Evolutionary conservation across 2,797 vertebrate genomes (phyloP), one percentile per base, ranked within the genome.

Genomic region (Galago senegalensis): DNA sequence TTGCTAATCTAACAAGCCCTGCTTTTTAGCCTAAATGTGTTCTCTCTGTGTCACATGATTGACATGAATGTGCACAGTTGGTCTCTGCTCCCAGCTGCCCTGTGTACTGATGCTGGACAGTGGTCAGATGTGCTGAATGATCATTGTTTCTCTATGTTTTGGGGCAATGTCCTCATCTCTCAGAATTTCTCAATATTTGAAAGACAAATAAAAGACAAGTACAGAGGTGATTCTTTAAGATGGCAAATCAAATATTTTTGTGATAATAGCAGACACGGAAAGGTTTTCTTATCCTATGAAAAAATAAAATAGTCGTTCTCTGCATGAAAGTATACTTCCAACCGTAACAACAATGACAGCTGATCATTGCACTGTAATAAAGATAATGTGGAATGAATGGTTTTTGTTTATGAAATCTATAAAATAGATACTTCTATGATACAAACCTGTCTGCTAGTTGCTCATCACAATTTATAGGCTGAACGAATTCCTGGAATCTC

Each of bases 171-270:
- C 12, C 37, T 87, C 53, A 29, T 72, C 69, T 87, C 18, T 40
- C 20, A 49, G 21, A 92, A 89, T 69, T 56, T 58, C 65, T 94
- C 69, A 31, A 5, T 21, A 37, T 73, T 60, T 56, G 72, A 87
- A 94, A 92, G 65, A 72, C 34, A 46, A 85, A 92, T 37, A 18
- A 89, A 87, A 73, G 81, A 34, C 58, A 87, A 83, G 12, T n/a
- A 16, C 49, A 82, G 65, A 77, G 40, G 6, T 37, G 16, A 72
- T 94, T 90, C 34, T 76, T 20, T 58, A 34, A 53, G 11, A 75
- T 2, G 49, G 29, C 67, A 77, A 82, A 67, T 86, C 79, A 80
- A 92, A 87, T 29, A 8, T 18, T 29, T 58, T 69, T 34, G 20
- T 63, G 25, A 17, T 79, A 58, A 79, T 20, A 43, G 12, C 43